Evolutionary conservation across 2,888 invertebrate species (phyloP).

Genomic region (Muschampia plurimacula): DNA sequence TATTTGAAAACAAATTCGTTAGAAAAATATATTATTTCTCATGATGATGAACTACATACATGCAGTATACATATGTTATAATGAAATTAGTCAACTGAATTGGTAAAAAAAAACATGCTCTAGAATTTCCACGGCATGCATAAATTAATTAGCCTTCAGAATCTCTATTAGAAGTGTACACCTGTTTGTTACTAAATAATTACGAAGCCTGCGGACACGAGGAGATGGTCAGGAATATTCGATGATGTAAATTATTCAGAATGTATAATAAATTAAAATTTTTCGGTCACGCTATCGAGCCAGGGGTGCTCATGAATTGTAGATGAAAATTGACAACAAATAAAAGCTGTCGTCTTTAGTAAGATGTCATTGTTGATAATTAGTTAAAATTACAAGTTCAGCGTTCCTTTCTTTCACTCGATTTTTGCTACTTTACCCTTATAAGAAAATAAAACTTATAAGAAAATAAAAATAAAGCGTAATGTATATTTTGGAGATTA

Average conservation of each 20-base stretch:
- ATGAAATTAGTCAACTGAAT: neutral
- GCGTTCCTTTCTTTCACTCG: no score
- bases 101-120: neutral
- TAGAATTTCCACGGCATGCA: neutral
- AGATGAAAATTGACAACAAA: conserved; percentile 18
- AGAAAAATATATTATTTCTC: no score
- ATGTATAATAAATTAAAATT: conserved; percentile 27
- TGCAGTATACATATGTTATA: neutral
- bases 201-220: neutral
- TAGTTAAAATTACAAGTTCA: neutral
- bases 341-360: conserved; percentile 6
- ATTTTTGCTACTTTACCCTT: no score
- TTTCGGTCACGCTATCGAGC: conserved; percentile 6
- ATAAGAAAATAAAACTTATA: no score
- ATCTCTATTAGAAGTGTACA: neutral
- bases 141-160: neutral
- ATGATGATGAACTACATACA: no score
- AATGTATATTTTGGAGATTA: no score
- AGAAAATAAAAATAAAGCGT: no score
- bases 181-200: conserved; percentile 13
- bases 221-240: conserved; percentile 1
- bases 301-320: conserved; percentile 28
- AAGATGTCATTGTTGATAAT: neutral
- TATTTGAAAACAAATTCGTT: no score
- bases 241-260: conserved; percentile 28